These are phyloP conservation scores for Drosophila funebris DNA, from an alignment of 1,140 invertebrate species.

Conservation along the genomic window DNA sequence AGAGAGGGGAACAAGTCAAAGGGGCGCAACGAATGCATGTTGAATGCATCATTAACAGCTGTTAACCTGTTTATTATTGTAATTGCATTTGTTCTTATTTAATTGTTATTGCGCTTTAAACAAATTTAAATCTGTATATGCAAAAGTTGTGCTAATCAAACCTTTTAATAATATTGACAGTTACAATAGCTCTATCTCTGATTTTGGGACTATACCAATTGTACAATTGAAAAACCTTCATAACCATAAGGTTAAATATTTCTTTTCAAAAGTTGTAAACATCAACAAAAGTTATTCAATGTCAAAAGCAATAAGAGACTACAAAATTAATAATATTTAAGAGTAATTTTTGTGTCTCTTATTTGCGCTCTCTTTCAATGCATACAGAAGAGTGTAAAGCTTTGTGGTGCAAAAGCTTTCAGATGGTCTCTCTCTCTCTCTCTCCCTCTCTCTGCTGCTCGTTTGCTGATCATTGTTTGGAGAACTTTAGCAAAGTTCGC, in stretches of 20 bases:
- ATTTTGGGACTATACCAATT: background rate
- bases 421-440: background rate
- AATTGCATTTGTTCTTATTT: slow-evolving; percentile 6
- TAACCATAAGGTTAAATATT: slow-evolving; percentile 42
- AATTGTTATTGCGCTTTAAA: background rate
- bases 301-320: slow-evolving; percentile 7
- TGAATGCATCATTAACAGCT: slow-evolving; percentile 1
- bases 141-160: too few relatives aligned
- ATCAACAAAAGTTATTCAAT: slow-evolving; percentile 45
- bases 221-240: slow-evolving; percentile 46
- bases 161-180: background rate
- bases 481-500: slow-evolving; percentile 9
- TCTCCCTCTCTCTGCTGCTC: background rate
- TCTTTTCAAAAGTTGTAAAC: slow-evolving; percentile 31
- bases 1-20: background rate
- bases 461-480: background rate
- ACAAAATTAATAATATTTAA: slow-evolving; percentile 12
- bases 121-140: background rate
- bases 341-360: slow-evolving; percentile 1
- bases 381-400: background rate
- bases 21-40: background rate
- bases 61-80: background rate
- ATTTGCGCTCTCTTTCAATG: slow-evolving; percentile 9
- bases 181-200: background rate
- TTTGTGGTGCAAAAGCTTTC: background rate